Conservation (phyloP, 2,113 vertebrate genomes). For the Antennarius striatus region DNA sequence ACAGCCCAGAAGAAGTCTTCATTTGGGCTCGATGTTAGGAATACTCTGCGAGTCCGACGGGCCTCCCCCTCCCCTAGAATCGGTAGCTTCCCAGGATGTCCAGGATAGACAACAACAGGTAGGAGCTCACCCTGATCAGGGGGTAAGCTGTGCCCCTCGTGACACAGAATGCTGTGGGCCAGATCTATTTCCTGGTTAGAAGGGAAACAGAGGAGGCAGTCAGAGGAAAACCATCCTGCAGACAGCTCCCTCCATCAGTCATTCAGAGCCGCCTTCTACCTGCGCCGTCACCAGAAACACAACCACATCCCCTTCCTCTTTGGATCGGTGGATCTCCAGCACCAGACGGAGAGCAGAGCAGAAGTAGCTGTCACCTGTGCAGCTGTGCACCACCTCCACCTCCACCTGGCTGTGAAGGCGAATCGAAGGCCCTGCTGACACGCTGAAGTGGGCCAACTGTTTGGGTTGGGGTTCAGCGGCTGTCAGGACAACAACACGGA, state of each 20-base stretch:
- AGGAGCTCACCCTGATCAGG: slow-evolving; percentile 81
- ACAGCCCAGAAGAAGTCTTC: slow-evolving; percentile 83
- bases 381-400: slow-evolving; percentile 80
- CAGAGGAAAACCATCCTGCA: slow-evolving; percentile 73
- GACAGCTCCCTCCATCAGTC: neutral
- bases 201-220: too few species aligned
- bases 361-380: slow-evolving; percentile 73
- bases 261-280: slow-evolving; percentile 66
- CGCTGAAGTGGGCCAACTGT: slow-evolving; percentile 74
- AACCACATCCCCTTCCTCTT: slow-evolving; percentile 82
- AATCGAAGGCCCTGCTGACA: neutral
- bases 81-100: slow-evolving; percentile 64
- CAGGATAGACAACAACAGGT: slow-evolving; percentile 81
- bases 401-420: slow-evolving; percentile 72
- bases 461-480: slow-evolving; percentile 55
- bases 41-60: slow-evolving; percentile 77
- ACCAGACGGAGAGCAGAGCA: slow-evolving; percentile 80
- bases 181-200: slow-evolving; percentile 83
- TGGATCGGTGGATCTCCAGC: slow-evolving; percentile 86
- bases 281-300: slow-evolving; percentile 86
- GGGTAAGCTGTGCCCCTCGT: slow-evolving; percentile 74
- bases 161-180: slow-evolving; percentile 80
- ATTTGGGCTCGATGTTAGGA: slow-evolving; percentile 84
- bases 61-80: slow-evolving; percentile 52
- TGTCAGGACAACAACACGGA: slow-evolving; percentile 84